A percentile compares a stretch with the other conserved stretches of the same genome.
These are phyloP conservation scores for Diplazon laetatorius DNA, from an alignment of 2,888 invertebrate genomes.

Conservation along the genomic window DNA sequence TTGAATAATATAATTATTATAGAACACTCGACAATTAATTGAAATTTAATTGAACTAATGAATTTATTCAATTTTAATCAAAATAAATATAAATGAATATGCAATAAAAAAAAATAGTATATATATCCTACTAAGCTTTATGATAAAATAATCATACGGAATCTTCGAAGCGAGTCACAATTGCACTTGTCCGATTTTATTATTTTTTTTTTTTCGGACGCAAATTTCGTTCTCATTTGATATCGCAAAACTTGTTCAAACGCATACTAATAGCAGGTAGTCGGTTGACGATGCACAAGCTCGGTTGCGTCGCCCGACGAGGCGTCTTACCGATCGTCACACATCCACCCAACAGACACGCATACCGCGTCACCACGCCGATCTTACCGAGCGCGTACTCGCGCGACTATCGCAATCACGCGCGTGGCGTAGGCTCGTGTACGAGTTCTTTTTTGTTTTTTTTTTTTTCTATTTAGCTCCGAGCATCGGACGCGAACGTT, in stretches of 20 bases:
- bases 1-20: too few relatives aligned
- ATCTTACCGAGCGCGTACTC: conserved; percentile 4
- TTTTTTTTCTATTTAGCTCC: conserved; percentile 30
- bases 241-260: not conserved
- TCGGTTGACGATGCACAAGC: not conserved
- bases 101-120: too few relatives aligned
- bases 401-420: conserved; percentile 12
- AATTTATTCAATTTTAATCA: too few relatives aligned
- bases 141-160: too few relatives aligned
- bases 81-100: too few relatives aligned
- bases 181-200: conserved; percentile 5
- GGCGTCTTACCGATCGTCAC: conserved; percentile 45
- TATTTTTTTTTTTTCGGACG: not conserved
- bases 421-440: conserved; percentile 8
- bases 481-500: conserved; percentile 45
- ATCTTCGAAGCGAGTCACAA: too few relatives aligned
- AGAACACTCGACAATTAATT: too few relatives aligned
- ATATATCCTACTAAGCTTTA: too few relatives aligned
- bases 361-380: conserved; percentile 10
- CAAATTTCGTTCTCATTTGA: conserved; percentile 20
- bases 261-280: conserved; percentile 15
- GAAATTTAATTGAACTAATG: too few relatives aligned
- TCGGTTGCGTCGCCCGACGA: not conserved
- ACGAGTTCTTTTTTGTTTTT: conserved; percentile 29
- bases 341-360: not conserved